Evolutionary conservation across 2,888 invertebrate species (phyloP), one percentile per base, ranked within the genome.

Genomic region (Entomobrya proxima): DNA sequence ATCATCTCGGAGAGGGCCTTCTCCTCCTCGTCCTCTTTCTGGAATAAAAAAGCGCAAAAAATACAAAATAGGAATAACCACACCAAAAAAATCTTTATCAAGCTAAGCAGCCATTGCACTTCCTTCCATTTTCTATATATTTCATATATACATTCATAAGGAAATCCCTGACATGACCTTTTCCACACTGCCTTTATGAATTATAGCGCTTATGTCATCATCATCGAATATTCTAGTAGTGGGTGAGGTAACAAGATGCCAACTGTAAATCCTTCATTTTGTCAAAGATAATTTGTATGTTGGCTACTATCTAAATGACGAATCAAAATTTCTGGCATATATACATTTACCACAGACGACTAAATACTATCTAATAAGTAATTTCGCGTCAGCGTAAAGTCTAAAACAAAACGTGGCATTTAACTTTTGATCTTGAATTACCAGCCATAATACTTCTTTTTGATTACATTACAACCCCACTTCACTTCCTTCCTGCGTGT

Each of bases 1-100:
- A 86, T 86, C 83, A 86, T 83, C 61, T 87, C 87, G 2, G 85
- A 86, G 30, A 87, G 80, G 40, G 18, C 78, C 5, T 83, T 37
- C 9, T 79, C 86, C 44, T 86, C 84, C 50, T 84, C 80, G 40
- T 87, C 67, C 52, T 82, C 81, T 32, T 77, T 78, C 86, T 86
- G 75, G 50, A 84, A 84, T 61, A 72, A 35, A 52, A 4, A 44
- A 21, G 9, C 40, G 44, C 32, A 44, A 37, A 37, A 9, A 40
- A 40, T 11, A 15, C 15, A 40, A 40, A 40, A 11, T 7, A 11
- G 7, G 15, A 40, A 15, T 40, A 40, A 40, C 9, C 44, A 11
- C 13, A 13, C 47, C 11, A 13, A 2, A 47, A 47, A n/a, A 13
- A 47, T 9, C 11, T 47, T 9, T 15, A 7, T 7, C 11, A 7